Conservation (phyloP, 2,113 vertebrate genomes). For the Dipodomys stephensi region DNA sequence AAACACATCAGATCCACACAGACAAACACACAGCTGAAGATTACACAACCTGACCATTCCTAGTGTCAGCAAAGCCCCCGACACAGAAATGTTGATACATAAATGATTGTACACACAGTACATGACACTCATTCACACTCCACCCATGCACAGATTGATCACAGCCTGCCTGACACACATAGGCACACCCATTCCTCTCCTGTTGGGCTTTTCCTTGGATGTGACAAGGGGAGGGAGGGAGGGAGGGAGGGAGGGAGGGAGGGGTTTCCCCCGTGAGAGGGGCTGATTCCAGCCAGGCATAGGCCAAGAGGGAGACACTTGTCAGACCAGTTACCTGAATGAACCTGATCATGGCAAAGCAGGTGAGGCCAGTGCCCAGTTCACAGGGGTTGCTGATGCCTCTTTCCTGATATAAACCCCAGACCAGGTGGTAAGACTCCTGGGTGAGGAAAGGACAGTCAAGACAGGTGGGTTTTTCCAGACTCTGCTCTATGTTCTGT, state of each 20-base stretch:
- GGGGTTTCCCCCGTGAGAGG: neutral
- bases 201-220: slow-evolving; percentile 42
- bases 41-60: slow-evolving; percentile 72
- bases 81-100: slow-evolving; percentile 73
- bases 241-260: too few relatives aligned
- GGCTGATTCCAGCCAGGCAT: slow-evolving; percentile 21
- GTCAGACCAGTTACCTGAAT: neutral
- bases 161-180: slow-evolving; percentile 66
- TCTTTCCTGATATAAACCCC: slow-evolving; percentile 7
- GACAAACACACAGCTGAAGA: slow-evolving; percentile 80
- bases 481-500: neutral
- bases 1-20: slow-evolving; percentile 63
- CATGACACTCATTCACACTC: slow-evolving; percentile 68
- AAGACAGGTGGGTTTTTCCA: neutral
- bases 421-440: neutral
- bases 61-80: slow-evolving; percentile 61
- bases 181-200: slow-evolving; percentile 37
- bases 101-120: slow-evolving; percentile 67
- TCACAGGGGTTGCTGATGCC: neutral
- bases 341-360: neutral
- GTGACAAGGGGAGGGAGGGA: neutral
- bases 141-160: slow-evolving; percentile 71
- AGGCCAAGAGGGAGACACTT: neutral
- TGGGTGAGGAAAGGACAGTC: neutral
- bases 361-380: neutral